Base-by-base conservation (phyloP, 1,140 invertebrate genomes). In the Daktulosphaira vitifoliae region DNA sequence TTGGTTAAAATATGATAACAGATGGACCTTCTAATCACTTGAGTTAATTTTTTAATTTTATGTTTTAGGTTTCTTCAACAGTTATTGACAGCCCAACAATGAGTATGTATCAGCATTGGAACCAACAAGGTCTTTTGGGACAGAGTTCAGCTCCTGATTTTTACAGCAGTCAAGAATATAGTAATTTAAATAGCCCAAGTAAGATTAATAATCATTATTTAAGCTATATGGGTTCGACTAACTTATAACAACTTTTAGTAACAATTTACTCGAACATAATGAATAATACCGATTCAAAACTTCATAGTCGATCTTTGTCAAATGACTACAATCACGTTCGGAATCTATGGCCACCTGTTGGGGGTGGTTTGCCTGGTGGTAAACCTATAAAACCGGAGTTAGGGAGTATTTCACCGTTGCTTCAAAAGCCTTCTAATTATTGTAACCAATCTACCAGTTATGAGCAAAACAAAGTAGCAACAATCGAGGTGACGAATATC, bases 31-130 rank as follows among this genome's bases (percentile, higher is more conserved):
- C n/a, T n/a, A n/a, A n/a, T n/a, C n/a, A n/a, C 29, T 33, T 33
- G 29, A 11, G 29, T 33, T n/a, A n/a, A n/a, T n/a, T n/a, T n/a
- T n/a, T n/a, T n/a, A n/a, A n/a, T n/a, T 33, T 33, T 33, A 33
- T 11, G 5, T 33, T 33, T 25, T 84, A 89, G 76, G 86, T 89
- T 52, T 87, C 86, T 39, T 88, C 86, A 53, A 89, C 86, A 1
- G 86, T 88, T 3, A 73, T 87, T 66, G 86, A 89, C 72, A 87
- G 85, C 67, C 85, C 86, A 37, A 62, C 39, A 1, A 33, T 59
- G 18, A 59, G 26, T 5, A 78, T 79, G 75, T 79, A 79, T 66
- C 77, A 78, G 67, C 70, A 71, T 23, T 80, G 78, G 78, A 73
- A 75, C 25, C 76, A 76, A 29, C 54, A 65, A 74, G 77, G 49